These are phyloP conservation scores for Drosophila subpulchrella DNA, from an alignment of 1,140 invertebrate genomes.

Conservation along the genomic window DNA sequence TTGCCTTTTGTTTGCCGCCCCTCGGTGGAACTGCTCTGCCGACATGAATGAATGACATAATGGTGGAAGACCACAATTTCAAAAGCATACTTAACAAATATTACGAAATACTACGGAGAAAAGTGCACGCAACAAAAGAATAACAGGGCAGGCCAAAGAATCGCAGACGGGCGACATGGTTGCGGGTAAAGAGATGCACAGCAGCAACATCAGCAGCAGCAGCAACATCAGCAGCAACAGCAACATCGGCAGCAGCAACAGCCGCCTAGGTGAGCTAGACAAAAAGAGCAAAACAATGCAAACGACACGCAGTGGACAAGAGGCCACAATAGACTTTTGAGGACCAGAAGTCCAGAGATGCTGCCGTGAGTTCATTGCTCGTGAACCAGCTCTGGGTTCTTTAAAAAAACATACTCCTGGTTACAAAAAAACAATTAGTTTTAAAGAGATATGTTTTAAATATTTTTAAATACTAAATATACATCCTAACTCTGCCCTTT, in stretches of 20 bases:
- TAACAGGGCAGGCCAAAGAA: slow-evolving; percentile 60
- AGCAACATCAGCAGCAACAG: slow-evolving; percentile 12
- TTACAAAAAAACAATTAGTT: too few relatives aligned
- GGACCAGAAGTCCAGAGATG: slow-evolving; percentile 42
- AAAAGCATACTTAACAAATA: slow-evolving; percentile 82
- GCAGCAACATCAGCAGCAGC: slow-evolving; percentile 25
- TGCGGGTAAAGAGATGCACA: slow-evolving; percentile 34
- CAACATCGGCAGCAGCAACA: slow-evolving; percentile 16
- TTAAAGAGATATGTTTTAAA: too few relatives aligned
- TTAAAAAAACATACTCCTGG: background rate
- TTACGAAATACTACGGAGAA: slow-evolving; percentile 78
- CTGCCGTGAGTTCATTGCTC: slow-evolving; percentile 32
- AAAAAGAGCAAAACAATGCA: slow-evolving; percentile 72
- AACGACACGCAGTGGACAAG: slow-evolving; percentile 66
- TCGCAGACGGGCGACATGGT: slow-evolving; percentile 20
- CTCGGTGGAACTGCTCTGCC: slow-evolving; percentile 26
- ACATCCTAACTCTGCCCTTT: too few relatives aligned
- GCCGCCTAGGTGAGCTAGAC: slow-evolving; percentile 66
- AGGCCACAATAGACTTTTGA: slow-evolving; percentile 39
- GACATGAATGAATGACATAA: slow-evolving; percentile 75
- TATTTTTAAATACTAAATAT: too few relatives aligned
- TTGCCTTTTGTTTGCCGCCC: slow-evolving; percentile 32
- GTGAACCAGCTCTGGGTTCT: background rate
- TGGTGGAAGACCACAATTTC: slow-evolving; percentile 82
- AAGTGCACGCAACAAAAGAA: slow-evolving; percentile 81